phyloP scores from a whole-genome alignment of 2,888 invertebrate species.

The Pachycephus smyrnensis region DNA sequence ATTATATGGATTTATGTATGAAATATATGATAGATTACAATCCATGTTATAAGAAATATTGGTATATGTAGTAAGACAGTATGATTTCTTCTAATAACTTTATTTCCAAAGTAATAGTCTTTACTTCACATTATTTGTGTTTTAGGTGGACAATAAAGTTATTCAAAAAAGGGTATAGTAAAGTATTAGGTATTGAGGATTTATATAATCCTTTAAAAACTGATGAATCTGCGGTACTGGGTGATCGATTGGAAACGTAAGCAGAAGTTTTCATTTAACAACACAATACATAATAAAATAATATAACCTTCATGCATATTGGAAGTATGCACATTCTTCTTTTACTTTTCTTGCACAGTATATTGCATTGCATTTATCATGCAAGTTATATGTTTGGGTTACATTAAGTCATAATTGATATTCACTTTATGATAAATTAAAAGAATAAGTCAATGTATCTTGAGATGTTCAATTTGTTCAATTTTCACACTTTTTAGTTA shows the following conservation, averaged over 20 bases:
- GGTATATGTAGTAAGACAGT: too few relatives aligned
- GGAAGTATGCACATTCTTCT: not conserved
- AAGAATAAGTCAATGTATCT: too few relatives aligned
- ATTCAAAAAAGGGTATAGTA: constrained; percentile 80
- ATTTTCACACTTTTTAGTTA: too few relatives aligned
- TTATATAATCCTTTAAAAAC: constrained; percentile 77
- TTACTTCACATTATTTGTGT: too few relatives aligned
- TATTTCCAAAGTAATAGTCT: too few relatives aligned
- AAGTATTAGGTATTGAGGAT: constrained; percentile 80
- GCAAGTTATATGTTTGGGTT: not conserved
- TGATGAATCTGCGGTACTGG: constrained; percentile 78
- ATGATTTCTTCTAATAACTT: too few relatives aligned
- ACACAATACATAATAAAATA: not conserved
- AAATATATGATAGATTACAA: too few relatives aligned
- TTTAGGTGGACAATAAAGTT: constrained; percentile 81
- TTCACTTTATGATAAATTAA: not conserved
- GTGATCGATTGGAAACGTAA: constrained; percentile 77
- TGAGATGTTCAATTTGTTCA: too few relatives aligned
- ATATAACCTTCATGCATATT: too few relatives aligned
- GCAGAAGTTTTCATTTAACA: constrained; percentile 37
- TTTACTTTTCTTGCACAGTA: not conserved
- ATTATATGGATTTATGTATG: too few relatives aligned
- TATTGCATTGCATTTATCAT: not conserved
- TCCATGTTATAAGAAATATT: too few relatives aligned
- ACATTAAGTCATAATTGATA: not conserved